Conservation (phyloP, 2,113 vertebrate species). For the Pachycephala philippinensis region DNA sequence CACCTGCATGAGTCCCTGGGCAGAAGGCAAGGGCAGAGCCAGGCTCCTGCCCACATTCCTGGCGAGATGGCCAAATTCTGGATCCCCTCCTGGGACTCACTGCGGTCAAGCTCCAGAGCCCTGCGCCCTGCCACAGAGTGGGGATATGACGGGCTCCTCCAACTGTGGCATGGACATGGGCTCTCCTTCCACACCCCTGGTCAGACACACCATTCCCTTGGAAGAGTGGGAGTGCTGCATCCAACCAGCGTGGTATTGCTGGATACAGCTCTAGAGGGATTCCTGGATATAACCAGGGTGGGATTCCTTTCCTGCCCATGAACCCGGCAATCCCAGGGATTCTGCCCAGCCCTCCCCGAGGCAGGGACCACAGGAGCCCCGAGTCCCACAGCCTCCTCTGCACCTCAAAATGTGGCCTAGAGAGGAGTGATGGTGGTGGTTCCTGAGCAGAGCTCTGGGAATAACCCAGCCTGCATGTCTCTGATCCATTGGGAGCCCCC, state of each 20-base stretch:
- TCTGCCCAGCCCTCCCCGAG: not conserved
- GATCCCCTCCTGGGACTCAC: not conserved
- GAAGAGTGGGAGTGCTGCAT: not conserved
- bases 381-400: not conserved
- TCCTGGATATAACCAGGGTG: not conserved
- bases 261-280: not conserved
- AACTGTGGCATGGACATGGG: not conserved
- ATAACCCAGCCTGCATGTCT: not conserved
- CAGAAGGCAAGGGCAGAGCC: not conserved
- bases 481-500: not conserved
- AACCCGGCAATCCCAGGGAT: not conserved
- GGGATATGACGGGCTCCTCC: not conserved
- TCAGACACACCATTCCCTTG: not conserved
- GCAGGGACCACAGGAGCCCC: not conserved
- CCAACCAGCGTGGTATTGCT: not conserved
- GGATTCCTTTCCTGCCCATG: not conserved
- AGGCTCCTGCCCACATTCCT: not conserved
- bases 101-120: not conserved
- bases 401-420: not conserved
- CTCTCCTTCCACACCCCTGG: not conserved
- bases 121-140: accelerated
- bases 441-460: not conserved
- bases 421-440: not conserved
- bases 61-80: not conserved
- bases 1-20: no score